Conservation (phyloP, 2,113 vertebrate genomes). For the Coturnix japonica region DNA sequence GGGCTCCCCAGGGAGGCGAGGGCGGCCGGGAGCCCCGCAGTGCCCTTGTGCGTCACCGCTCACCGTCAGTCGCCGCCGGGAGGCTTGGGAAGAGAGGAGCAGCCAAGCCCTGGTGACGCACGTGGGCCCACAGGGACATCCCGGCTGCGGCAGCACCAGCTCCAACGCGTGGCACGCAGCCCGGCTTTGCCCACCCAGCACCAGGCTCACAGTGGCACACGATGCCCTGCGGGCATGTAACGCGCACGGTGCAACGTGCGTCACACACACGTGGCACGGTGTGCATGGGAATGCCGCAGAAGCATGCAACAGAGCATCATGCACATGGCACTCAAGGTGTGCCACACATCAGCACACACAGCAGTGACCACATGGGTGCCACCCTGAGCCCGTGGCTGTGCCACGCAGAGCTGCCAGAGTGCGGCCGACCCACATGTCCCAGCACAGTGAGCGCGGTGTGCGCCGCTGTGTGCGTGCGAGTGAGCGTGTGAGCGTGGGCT, state of each 20-base stretch:
- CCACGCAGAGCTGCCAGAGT: background rate
- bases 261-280: background rate
- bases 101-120: slow-evolving; percentile 7
- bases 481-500: background rate
- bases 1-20: too few relatives aligned
- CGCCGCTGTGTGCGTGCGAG: background rate
- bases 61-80: background rate
- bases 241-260: background rate
- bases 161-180: accelerated
- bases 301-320: too few relatives aligned
- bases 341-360: too few relatives aligned
- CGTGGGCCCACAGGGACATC: background rate
- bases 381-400: background rate
- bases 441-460: background rate
- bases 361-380: accelerated
- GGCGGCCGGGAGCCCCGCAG: background rate
- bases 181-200: background rate
- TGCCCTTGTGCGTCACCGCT: background rate
- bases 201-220: background rate
- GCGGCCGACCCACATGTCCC: background rate
- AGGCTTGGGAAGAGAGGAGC: background rate
- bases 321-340: accelerated
- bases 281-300: too few relatives aligned
- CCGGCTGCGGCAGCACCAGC: background rate
- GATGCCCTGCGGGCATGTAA: background rate